Percentiles rank a stretch among this genome's conserved stretches.
phyloP scores from a whole-genome alignment of 2,888 invertebrate genomes.

The Diarsia rubi region DNA sequence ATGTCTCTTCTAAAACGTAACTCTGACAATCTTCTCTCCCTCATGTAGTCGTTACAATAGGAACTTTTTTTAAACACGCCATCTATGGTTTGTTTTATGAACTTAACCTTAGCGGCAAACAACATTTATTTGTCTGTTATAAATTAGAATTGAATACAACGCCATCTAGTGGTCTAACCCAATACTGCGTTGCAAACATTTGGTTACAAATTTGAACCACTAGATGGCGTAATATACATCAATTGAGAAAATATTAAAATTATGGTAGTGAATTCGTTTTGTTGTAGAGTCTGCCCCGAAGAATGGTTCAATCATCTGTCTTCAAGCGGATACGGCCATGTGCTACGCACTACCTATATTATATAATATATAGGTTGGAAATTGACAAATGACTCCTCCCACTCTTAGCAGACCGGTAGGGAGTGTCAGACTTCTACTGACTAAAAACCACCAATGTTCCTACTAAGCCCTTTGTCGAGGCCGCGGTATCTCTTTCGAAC shows the following conservation, averaged over 20 bases:
- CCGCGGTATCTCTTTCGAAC: no score
- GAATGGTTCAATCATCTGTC: neutral
- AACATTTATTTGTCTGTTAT: neutral
- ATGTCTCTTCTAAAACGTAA: neutral
- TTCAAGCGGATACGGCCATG: neutral
- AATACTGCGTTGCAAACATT: neutral
- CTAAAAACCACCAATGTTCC: no score
- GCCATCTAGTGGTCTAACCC: constrained; percentile 36
- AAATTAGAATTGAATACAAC: constrained; percentile 2
- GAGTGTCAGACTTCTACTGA: no score
- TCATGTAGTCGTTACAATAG: neutral
- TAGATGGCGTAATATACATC: constrained; percentile 60
- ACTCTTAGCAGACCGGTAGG: no score
- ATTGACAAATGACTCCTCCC: no score
- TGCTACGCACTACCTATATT: neutral
- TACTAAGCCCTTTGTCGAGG: no score
- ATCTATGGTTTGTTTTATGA: neutral
- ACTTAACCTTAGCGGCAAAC: neutral
- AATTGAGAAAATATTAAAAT: neutral
- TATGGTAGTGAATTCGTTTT: neutral
- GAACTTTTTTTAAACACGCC: neutral
- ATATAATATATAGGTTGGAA: no score
- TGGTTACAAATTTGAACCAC: neutral
- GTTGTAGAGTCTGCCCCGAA: neutral
- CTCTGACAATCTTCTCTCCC: neutral